Conservation (phyloP, 2,888 invertebrate species). For the Drosophila limbata region DNA sequence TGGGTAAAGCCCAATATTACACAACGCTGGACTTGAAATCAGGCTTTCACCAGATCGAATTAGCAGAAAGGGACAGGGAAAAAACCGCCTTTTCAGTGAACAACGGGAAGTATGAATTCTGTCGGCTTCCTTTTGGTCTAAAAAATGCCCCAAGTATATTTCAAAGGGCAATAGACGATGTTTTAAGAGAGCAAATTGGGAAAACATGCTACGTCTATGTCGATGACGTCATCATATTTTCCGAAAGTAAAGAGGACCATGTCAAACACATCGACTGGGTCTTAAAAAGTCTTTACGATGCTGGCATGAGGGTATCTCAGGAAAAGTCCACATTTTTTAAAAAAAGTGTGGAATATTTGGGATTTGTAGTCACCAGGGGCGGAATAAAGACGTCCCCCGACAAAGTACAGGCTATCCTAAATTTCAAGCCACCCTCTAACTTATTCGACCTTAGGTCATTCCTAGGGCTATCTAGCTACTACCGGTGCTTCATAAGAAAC, state of each 20-base stretch:
- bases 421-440: not conserved
- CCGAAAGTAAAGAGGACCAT: constrained; percentile 1
- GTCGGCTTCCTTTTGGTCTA: not conserved
- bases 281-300: constrained; percentile 9
- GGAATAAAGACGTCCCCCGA: not conserved
- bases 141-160: constrained; percentile 17
- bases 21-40: constrained; percentile 14
- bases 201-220: constrained; percentile 2
- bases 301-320: too few species aligned
- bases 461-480: not conserved
- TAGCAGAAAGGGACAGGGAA: constrained; percentile 2
- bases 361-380: constrained; percentile 2
- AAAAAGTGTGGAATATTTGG: constrained; percentile 20
- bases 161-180: constrained; percentile 12
- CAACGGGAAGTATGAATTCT: constrained; percentile 11
- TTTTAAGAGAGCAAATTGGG: not conserved
- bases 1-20: constrained; percentile 7
- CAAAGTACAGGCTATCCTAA: constrained; percentile 2
- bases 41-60: constrained; percentile 5
- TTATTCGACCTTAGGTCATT: constrained; percentile 8
- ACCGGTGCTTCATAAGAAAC: not conserved
- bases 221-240: constrained; percentile 12
- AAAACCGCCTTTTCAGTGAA: constrained; percentile 1
- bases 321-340: not conserved
- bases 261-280: constrained; percentile 13